Evolutionary conservation across 1,140 invertebrate species (phyloP), one percentile per base, ranked within the genome.

Genomic region (Chlorops oryzae): DNA sequence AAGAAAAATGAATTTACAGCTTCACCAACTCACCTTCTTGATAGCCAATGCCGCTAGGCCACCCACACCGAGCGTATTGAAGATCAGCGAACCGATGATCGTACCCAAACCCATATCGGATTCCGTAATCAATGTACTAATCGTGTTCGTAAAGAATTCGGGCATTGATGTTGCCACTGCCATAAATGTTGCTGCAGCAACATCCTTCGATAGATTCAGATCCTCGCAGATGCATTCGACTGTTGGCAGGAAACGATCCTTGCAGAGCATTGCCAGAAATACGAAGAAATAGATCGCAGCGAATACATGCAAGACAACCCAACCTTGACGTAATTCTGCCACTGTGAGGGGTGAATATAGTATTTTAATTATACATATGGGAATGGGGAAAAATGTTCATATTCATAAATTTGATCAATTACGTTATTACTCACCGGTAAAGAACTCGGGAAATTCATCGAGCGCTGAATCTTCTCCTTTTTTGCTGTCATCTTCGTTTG

Each of bases 171-270:
- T 91, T 1, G 88, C 89, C 0, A 87, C 84, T 0, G 90, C 85
- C 81, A 94, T 87, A 59, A 92, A 92, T 0, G 90, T 93, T 0
- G 90, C 89, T 0, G 88, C 90, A 0, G 87, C 88, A 3, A 92
- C 84, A 63, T 92, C 88, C 59, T 78, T 73, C n/a, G 82, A 82
- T 70, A 85, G 79, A 45, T 81, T 78, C 13, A 85, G 62, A 28
- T 77, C 76, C 10, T 82, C 78, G 61, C 86, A 88, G 52, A 90
- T 86, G 46, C 81, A 75, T 64, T 89, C 85, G 2, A 92, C 78
- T 3, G 84, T 80, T 0, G 87, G 87, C 4, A 90, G 76, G 54
- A 90, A 84, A 60, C 87, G 90, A 59, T 87, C 83, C 62, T 90
- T 87, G 66, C 88, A 90, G 2, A 90, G 81, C 28, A 87, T 79